Conservation (phyloP, 2,797 vertebrate genomes). For the Falco concolor region DNA sequence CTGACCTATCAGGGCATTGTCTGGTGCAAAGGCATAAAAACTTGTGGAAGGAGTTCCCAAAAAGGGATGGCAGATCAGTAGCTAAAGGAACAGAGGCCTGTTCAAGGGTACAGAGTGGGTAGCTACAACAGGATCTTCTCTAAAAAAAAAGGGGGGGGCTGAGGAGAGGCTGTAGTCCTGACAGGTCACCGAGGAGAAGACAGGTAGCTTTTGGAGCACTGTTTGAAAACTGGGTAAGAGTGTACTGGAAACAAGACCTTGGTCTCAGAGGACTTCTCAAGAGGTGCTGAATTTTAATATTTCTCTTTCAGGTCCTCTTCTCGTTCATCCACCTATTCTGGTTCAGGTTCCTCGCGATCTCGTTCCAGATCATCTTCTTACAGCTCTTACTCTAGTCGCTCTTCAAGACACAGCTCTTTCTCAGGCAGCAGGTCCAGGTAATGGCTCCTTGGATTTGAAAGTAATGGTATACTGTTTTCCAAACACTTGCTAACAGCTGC, state of each 20-base stretch:
- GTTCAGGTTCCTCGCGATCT: constrained; percentile 88
- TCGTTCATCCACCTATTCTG: constrained; percentile 91
- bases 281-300: not conserved
- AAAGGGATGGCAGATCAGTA: not conserved
- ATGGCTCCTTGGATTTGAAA: not conserved
- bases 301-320: constrained; percentile 86
- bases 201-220: not conserved
- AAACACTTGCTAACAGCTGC: not conserved
- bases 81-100: not conserved
- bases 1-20: not conserved
- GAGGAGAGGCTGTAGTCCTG: not conserved
- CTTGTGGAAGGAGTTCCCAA: not conserved
- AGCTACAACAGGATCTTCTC: not conserved
- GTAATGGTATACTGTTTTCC: not conserved
- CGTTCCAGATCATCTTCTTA: constrained; percentile 89
- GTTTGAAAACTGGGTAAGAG: not conserved
- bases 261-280: not conserved
- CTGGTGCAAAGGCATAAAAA: not conserved
- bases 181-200: rapidly evolving
- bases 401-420: constrained; percentile 93
- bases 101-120: not conserved
- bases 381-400: constrained; percentile 94
- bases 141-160: not conserved
- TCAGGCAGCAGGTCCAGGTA: constrained; percentile 94
- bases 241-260: not conserved